Base-by-base conservation (phyloP, 2,888 invertebrate genomes). In the Matsumyia berberina region DNA sequence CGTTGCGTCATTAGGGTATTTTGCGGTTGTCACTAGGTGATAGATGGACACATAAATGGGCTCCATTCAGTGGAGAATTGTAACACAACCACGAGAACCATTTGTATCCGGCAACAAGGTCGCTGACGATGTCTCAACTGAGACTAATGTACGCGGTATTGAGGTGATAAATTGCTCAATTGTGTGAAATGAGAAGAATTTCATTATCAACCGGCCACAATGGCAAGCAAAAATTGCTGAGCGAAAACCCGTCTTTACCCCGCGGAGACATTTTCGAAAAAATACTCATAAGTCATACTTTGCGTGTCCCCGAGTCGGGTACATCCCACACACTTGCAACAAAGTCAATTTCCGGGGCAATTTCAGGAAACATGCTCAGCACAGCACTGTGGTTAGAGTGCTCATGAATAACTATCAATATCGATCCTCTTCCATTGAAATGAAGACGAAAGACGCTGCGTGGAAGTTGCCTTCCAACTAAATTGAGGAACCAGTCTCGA, bases 21-120 rank as follows among this genome's bases (percentile, higher is more conserved):
- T 29, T 24, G 60, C 19, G 33, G 51, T 69, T 62, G 53, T 37
- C 70, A 57, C 15, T 55, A 5, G 2, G 12, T 67, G 57, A 76
- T 58, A 11, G 66, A 76, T 19, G 19, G 77, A 67, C 76, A 77
- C 35, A 24, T 33, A 37, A 77, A 77, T 69, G 51, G 19, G 53
- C 31, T 33, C 58, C 57, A 76, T 76, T 76, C 19, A 58, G 42
- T 51, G 33, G 39, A 69, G 42, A 51, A 67, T 42, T 8, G 42
- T 60, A 42, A 60, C 76, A 53, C 39, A 60, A 58, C 42, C 29
- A 35, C 35, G 19, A 70, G 62, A 70, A 69, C 44, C 37, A 70
- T 62, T 67, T 62, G 44, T 29, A 70, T 55, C 53, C 44, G 77
- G 44, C 35, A 31, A 39, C 77, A 77, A 77, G 77, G 77, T 69